Conservation (phyloP, 2,113 vertebrate species). For the Equus przewalskii region DNA sequence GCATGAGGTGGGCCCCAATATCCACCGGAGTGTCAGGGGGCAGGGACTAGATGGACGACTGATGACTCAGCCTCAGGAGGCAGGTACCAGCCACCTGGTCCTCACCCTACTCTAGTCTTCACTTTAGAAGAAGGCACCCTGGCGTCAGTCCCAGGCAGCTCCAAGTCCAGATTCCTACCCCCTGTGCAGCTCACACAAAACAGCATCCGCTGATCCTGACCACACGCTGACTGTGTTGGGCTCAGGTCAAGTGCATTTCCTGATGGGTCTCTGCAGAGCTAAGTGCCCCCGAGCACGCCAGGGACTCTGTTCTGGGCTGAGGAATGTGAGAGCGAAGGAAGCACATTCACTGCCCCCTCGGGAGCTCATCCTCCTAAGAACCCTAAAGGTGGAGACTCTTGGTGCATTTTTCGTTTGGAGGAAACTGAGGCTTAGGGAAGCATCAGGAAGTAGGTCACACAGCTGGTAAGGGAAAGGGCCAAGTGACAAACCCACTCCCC, state of each 20-base stretch:
- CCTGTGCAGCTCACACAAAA: no score
- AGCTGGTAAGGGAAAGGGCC: neutral
- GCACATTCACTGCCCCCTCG: neutral
- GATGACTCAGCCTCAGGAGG: neutral
- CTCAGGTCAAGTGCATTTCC: fast-evolving
- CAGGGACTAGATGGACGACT: fast-evolving
- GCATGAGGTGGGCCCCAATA: neutral
- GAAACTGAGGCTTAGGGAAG: neutral
- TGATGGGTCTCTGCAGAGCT: neutral
- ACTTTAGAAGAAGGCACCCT: neutral
- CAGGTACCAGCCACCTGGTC: neutral
- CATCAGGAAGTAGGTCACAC: neutral
- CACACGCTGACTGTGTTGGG: fast-evolving
- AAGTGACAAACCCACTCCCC: no score
- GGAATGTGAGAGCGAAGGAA: no score
- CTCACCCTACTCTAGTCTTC: neutral
- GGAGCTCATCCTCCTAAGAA: no score
- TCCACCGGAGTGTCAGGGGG: neutral
- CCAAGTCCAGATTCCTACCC: neutral
- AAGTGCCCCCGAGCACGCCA: neutral
- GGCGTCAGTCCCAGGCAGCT: fast-evolving
- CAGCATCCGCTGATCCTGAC: fast-evolving
- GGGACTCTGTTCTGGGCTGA: no score
- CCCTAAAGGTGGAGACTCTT: neutral
- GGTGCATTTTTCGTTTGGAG: neutral